Evolutionary conservation across 2,888 invertebrate genomes (phyloP).

Genomic region (Nomada goodeniana): DNA sequence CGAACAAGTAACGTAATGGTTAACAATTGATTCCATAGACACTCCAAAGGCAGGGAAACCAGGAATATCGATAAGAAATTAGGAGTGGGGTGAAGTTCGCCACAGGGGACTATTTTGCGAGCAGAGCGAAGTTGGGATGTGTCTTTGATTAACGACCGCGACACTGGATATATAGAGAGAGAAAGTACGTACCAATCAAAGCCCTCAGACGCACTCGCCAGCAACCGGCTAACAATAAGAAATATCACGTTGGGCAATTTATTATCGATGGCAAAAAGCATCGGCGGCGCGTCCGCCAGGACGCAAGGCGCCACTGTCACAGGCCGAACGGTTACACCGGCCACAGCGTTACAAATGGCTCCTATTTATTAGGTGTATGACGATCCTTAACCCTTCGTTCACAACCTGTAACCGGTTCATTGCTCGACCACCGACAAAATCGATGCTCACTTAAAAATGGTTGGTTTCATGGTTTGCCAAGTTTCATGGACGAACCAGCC

Average conservation of each 20-base stretch:
- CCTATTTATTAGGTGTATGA: conserved; percentile 79
- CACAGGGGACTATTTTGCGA: conserved; percentile 53
- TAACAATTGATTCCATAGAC: neutral
- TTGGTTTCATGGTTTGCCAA: neutral
- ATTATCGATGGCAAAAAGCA: conserved; percentile 82
- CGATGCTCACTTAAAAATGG: neutral
- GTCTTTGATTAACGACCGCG: conserved; percentile 80
- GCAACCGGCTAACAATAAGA: conserved; percentile 81
- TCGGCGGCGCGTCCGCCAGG: conserved; percentile 68
- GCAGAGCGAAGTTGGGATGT: conserved; percentile 55
- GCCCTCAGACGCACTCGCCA: conserved; percentile 81
- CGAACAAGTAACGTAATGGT: neutral
- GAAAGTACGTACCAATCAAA: conserved; percentile 78
- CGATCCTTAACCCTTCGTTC: conserved; percentile 59
- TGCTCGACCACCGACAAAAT: neutral
- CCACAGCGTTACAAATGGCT: conserved; percentile 77
- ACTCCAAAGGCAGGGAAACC: neutral
- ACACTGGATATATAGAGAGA: conserved; percentile 70
- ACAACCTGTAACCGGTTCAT: neutral
- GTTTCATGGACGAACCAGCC: neutral
- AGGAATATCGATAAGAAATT: conserved; percentile 39
- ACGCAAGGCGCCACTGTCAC: conserved; percentile 55
- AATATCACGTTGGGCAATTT: conserved; percentile 83
- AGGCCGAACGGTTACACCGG: conserved; percentile 65
- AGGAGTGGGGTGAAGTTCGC: conserved; percentile 36